Evolutionary conservation across 2,888 invertebrate genomes (phyloP).

Genomic region (Carpatolechia fugitivella): DNA sequence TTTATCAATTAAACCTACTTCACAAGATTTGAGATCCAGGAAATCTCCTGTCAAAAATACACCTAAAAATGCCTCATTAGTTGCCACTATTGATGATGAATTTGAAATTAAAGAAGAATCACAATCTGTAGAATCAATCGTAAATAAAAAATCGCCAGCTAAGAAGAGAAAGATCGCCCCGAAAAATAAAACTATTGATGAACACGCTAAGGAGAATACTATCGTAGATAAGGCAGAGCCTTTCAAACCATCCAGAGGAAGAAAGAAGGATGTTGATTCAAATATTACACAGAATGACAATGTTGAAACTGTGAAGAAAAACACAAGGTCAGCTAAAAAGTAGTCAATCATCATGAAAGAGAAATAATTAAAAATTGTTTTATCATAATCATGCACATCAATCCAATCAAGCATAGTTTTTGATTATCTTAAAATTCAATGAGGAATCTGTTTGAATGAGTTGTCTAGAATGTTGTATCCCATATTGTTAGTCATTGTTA

Average conservation of each 20-base stretch:
- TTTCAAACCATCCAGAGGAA: neutral
- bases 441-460: too few relatives aligned
- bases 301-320: neutral
- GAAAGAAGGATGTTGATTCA: too few relatives aligned
- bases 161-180: conserved; percentile 29
- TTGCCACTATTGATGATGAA: neutral
- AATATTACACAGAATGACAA: neutral
- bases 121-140: neutral
- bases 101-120: neutral
- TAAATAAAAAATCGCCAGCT: conserved; percentile 21
- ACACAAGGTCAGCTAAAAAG: neutral
- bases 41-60: neutral
- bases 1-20: neutral
- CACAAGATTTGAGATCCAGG: neutral
- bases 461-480: too few relatives aligned
- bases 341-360: neutral
- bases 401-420: too few relatives aligned
- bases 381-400: too few relatives aligned
- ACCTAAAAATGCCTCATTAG: neutral
- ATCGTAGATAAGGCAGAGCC: neutral
- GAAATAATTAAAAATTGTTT: too few relatives aligned
- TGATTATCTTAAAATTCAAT: too few relatives aligned
- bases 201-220: conserved; percentile 6
- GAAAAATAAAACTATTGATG: conserved; percentile 20
- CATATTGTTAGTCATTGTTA: too few relatives aligned